These are phyloP conservation scores for Actenoides hombroni DNA, from an alignment of 2,113 vertebrate species.

Conservation along the genomic window DNA sequence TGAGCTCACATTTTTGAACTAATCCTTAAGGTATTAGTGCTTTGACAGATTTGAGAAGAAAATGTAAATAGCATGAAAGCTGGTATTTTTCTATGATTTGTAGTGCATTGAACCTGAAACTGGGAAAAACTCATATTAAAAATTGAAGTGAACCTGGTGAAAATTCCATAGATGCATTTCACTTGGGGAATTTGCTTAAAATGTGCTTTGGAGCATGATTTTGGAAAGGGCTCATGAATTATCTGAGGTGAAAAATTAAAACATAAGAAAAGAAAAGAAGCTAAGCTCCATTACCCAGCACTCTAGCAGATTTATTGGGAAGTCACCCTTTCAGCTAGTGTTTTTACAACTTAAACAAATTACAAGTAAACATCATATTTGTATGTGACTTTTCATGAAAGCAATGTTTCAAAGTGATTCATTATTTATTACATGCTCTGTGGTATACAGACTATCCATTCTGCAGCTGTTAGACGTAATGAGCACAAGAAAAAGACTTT, in stretches of 20 bases:
- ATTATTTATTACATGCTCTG: conserved; percentile 46
- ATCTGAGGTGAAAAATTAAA: conserved; percentile 25
- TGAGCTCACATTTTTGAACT: background rate
- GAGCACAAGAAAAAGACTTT: conserved; percentile 42
- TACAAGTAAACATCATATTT: conserved; percentile 58
- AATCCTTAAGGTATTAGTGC: background rate
- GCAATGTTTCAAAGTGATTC: conserved; percentile 28
- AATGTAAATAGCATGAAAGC: conserved; percentile 14
- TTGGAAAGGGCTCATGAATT: conserved; percentile 40
- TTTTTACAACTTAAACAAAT: conserved; percentile 67
- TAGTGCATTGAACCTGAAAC: background rate
- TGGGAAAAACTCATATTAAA: background rate
- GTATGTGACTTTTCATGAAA: conserved; percentile 31
- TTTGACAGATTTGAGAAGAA: background rate
- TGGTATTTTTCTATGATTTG: conserved; percentile 11
- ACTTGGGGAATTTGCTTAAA: conserved; percentile 4
- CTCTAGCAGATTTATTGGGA: conserved; percentile 57
- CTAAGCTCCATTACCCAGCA: conserved; percentile 36
- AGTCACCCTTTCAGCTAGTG: conserved; percentile 31
- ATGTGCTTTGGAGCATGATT: background rate
- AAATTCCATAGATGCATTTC: background rate
- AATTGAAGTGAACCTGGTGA: background rate
- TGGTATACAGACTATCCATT: conserved; percentile 31
- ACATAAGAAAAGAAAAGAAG: background rate
- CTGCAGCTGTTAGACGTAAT: conserved; percentile 8